Evolutionary conservation across 2,797 vertebrate genomes (phyloP), one percentile per base, ranked within the genome.

Genomic region (Rhodeus uyekii): DNA sequence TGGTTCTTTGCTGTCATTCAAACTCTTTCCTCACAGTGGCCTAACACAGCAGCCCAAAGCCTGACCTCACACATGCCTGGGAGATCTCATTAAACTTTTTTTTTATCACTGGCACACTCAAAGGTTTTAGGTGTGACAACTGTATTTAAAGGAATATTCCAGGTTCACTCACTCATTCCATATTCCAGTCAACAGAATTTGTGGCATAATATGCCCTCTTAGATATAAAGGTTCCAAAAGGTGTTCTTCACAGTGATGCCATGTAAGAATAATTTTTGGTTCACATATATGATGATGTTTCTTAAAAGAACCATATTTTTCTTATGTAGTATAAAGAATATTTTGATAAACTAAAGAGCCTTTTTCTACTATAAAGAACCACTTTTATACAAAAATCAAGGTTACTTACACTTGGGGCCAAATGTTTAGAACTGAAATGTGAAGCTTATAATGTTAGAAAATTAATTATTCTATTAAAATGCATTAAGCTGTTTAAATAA

Each of bases 1-100:
- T 80, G 42, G 55, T 61, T 92, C 88, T 91, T 90, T 88, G 89
- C 89, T 90, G 88, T 91, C 91, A 90, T 92, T 87, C 86, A 89
- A n/a, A 53, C 61, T 68, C 63, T 80, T 92, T 91, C 90, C 87
- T 83, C 87, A 73, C 60, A 29, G 74, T 83, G 50, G 29, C 50
- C 44, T 65, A 73, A 74, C 60, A 64, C 42, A 65, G 10, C 79
- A 53, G 32, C 44, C 60, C 58, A 64, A 74, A 74, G 22, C n/a
- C 58, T 87, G 80, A 83, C 76, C 79, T 86, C 58, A 73, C 50
- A 39, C 16, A 38, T 34, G 5, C 74, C 18, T 22, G 24, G 16
- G 53, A 44, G 38, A 76, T 76, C 74, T 76, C 18, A 63, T 76
- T 76, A 76, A 38, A 46, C 39, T 44, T 32, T 42, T 44, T 32